phyloP scores from a whole-genome alignment of 2,113 vertebrate species.

The Orientallactaga bullata region DNA sequence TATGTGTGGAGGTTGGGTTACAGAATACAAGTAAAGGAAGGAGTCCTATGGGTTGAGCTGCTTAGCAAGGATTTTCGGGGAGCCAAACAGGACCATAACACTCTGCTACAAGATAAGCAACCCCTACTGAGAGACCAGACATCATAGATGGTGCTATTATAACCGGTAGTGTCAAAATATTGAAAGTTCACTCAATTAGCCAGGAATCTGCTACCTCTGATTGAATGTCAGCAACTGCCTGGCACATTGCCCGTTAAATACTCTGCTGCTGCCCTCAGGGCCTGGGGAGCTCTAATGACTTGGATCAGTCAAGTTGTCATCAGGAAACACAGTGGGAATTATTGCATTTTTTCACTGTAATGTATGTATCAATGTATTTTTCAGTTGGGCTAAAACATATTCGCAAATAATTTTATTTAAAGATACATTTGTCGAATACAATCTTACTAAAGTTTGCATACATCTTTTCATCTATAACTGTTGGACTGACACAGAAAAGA shows the following conservation, averaged over 20 bases:
- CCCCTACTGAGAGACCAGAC: neutral
- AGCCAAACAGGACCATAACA: accelerated
- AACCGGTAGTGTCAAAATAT: neutral
- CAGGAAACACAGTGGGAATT: neutral
- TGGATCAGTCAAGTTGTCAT: neutral
- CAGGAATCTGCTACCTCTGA: neutral
- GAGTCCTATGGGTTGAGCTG: neutral
- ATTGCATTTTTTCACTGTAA: neutral
- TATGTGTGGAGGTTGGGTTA: neutral
- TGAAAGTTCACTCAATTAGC: neutral
- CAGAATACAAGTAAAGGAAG: neutral
- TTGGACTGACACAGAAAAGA: too few species aligned
- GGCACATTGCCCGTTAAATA: neutral
- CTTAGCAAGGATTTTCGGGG: neutral
- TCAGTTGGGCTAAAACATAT: neutral
- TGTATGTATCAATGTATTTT: neutral
- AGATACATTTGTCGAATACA: neutral
- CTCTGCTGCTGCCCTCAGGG: neutral
- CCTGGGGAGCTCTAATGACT: neutral
- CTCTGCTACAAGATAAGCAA: neutral
- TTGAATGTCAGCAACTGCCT: neutral
- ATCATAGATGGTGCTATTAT: neutral
- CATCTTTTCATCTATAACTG: neutral
- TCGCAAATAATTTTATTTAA: neutral
- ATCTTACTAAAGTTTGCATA: neutral